Evolutionary conservation across 2,113 vertebrate genomes (phyloP).

Genomic region (Calyptomena viridis): DNA sequence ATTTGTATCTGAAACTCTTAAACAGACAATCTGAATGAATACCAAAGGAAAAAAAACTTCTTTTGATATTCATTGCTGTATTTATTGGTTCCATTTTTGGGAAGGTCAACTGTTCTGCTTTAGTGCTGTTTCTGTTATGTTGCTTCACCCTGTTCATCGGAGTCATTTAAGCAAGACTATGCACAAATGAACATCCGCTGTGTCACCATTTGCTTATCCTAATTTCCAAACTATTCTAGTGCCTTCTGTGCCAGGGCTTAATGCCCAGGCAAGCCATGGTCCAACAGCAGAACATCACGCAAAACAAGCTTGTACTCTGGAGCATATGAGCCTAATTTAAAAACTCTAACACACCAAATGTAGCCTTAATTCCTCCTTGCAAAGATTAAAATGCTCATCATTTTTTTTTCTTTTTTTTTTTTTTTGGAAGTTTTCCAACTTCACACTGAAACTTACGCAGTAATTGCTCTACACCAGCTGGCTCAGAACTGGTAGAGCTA

Average conservation of each 20-base stretch:
- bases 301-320: not conserved
- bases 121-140: not conserved
- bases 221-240: not conserved
- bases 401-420: not conserved
- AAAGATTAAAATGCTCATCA: not conserved
- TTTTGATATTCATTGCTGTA: not conserved
- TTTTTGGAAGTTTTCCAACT: not conserved
- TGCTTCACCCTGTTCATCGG: not conserved
- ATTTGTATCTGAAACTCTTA: not conserved
- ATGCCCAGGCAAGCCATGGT: conserved; percentile 36
- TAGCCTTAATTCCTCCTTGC: not conserved
- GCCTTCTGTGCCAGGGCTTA: conserved; percentile 22
- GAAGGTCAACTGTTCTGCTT: not conserved
- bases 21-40: not conserved
- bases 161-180: not conserved
- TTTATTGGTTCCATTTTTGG: not conserved
- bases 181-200: conserved; percentile 21
- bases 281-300: not conserved
- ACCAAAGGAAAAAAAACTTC: not conserved
- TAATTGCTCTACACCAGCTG: not conserved
- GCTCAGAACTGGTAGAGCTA: not conserved
- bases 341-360: conserved; percentile 16
- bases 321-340: conserved; percentile 27
- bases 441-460: not conserved
- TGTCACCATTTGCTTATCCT: conserved; percentile 25